These are phyloP conservation scores for Netelia fuscicornis DNA, from an alignment of 2,888 invertebrate genomes.

Conservation along the genomic window DNA sequence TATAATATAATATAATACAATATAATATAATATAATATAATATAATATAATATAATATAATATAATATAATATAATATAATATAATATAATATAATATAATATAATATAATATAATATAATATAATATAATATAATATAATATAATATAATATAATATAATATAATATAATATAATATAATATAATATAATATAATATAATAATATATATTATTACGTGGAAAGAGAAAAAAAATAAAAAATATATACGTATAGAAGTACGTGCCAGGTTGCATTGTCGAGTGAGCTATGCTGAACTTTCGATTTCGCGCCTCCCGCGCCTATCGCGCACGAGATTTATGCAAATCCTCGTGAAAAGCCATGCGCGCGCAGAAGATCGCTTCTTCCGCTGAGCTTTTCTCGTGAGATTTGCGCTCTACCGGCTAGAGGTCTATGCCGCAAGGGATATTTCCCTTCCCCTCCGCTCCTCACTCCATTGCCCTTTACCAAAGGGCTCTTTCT, in stretches of 20 bases:
- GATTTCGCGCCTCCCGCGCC: conserved; percentile 79
- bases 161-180: too few relatives aligned
- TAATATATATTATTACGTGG: not conserved
- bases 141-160: too few relatives aligned
- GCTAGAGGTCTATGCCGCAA: not conserved
- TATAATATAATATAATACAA: too few relatives aligned
- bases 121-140: too few relatives aligned
- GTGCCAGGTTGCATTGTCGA: conserved; percentile 32
- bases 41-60: too few relatives aligned
- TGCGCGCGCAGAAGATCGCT: not conserved
- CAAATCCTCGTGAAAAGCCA: conserved; percentile 72
- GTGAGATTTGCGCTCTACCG: not conserved
- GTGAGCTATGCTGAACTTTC: conserved; percentile 78
- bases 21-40: too few relatives aligned
- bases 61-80: too few relatives aligned
- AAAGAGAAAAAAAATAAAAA: not conserved
- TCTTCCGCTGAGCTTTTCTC: not conserved
- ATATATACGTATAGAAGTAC: conserved; percentile 19
- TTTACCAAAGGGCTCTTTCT: not conserved
- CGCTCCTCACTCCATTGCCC: too few relatives aligned
- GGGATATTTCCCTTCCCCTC: not conserved
- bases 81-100: too few relatives aligned
- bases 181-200: too few relatives aligned
- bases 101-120: too few relatives aligned
- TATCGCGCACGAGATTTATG: conserved; percentile 80